Base-by-base conservation (phyloP, 2,113 vertebrate species). In the Neotoma lepida region DNA sequence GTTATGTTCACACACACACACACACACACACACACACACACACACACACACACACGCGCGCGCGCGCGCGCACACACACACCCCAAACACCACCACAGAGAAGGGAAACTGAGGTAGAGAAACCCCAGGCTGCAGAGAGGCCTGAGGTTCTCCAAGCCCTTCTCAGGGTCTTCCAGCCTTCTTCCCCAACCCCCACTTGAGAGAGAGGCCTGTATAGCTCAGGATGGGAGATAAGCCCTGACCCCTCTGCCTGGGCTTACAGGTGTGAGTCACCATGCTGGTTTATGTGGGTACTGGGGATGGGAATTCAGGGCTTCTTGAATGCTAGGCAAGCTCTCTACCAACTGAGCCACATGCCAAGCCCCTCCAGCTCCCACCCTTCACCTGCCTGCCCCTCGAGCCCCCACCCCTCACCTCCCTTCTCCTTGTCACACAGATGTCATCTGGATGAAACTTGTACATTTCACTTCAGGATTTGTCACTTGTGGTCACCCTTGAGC, bases 11-110 rank as follows among this genome's bases (percentile, higher is more conserved):
- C 94, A 71, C 70, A 73, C 70, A 73, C 70, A 73, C 70, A 73
- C 63, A 58, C 94, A 68, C 63, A 64, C 63, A 49, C 15, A 77
- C 30, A 78, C 46, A 74, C 71, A 44, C 77, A 93, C 93, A 86
- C 63, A 68, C 94, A 73, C 74, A 49, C 12, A 73, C 70, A 73
- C 70, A 73, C 70, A 73, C 63, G 51, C 94, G 63, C 63, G 30
- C 63, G 33, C 15, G 49, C 30, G 51, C 46, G 70, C 71, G 39
- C 77, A 93, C 93, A 86, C 63, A 68, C 94, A 73, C 74, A 49
- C 12, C 33, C 78, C 35, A 81, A 17, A 24, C 63, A 76, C 49
- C 80, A 68, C 66, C 58, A 7, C 56, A 4, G 22, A 87, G 58
- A 56, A 44, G 84, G 84, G 28, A 85, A 66, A 86, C 63, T 51